These are phyloP conservation scores for Capitulum mitella DNA, from an alignment of 2,888 invertebrate genomes.

Conservation along the genomic window DNA sequence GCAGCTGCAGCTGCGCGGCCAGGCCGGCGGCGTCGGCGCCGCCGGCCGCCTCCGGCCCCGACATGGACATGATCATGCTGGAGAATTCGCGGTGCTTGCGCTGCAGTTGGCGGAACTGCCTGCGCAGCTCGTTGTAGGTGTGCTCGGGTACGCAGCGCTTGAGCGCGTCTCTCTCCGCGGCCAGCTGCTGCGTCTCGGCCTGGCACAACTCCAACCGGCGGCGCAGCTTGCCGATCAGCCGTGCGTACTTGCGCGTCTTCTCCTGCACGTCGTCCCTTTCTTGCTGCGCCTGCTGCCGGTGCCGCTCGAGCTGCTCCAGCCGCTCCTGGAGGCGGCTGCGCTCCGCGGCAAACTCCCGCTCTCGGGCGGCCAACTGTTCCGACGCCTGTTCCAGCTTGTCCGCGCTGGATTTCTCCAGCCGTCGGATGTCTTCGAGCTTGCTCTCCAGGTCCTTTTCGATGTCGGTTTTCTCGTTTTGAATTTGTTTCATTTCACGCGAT, in stretches of 20 bases:
- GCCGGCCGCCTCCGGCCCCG: neutral
- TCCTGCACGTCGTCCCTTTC: neutral
- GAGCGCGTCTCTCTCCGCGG: neutral
- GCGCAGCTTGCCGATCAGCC: slow-evolving; percentile 10
- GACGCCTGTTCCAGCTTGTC: neutral
- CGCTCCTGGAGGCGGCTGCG: neutral
- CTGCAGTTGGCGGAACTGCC: neutral
- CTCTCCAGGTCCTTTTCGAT: neutral
- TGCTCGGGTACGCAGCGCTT: slow-evolving; percentile 3
- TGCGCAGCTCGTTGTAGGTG: slow-evolving; percentile 20
- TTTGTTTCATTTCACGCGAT: slow-evolving; percentile 2
- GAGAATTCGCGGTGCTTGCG: slow-evolving; percentile 18
- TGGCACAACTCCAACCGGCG: neutral
- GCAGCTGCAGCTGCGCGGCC: slow-evolving; percentile 20
- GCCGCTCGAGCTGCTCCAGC: neutral
- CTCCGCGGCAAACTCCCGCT: neutral
- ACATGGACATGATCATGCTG: neutral
- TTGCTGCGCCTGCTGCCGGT: neutral
- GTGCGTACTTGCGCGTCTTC: neutral
- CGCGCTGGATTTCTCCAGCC: neutral
- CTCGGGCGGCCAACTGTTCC: neutral
- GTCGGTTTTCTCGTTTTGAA: neutral
- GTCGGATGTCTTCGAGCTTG: neutral
- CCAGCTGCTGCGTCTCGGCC: slow-evolving; percentile 13
- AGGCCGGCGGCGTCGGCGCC: neutral